Evolutionary conservation across 2,888 invertebrate species (phyloP).

Genomic region (Drosophila acutilabella): DNA sequence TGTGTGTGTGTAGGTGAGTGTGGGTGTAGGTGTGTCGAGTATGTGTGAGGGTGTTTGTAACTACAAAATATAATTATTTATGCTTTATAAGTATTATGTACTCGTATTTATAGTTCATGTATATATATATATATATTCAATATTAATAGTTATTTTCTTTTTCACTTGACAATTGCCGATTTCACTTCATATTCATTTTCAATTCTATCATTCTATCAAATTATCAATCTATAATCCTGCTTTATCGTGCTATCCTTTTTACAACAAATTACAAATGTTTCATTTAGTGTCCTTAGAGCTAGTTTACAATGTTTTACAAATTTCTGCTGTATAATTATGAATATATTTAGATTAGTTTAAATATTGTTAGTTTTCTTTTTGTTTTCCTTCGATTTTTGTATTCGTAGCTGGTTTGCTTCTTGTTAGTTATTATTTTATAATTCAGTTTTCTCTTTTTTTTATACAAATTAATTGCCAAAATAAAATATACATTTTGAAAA

Average conservation of each 20-base stretch:
- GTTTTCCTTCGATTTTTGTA: no score
- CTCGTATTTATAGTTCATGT: conserved; percentile 48
- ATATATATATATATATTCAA: conserved; percentile 40
- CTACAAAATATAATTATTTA: conserved; percentile 75
- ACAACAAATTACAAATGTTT: conserved; percentile 80
- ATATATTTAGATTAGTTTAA: conserved; percentile 47
- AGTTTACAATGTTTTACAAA: conserved; percentile 75
- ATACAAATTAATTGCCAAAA: conserved; percentile 70
- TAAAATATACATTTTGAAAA: conserved; percentile 56
- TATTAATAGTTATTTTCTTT: conserved; percentile 61
- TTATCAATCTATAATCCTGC: conserved; percentile 22
- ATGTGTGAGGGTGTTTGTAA: conserved; percentile 45
- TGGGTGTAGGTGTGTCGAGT: conserved; percentile 30
- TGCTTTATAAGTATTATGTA: conserved; percentile 72
- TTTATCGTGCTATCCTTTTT: conserved; percentile 57
- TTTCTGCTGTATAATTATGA: conserved; percentile 52
- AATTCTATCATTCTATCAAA: conserved; percentile 22
- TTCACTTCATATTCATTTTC: conserved; percentile 9
- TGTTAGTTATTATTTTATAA: conserved; percentile 9
- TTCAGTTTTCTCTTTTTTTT: conserved; percentile 23
- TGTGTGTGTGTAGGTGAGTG: conserved; percentile 39
- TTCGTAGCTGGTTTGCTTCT: conserved; percentile 21
- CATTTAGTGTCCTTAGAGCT: conserved; percentile 50
- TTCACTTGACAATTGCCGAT: conserved; percentile 36
- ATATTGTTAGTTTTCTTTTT: conserved; percentile 37